Conservation (phyloP, 2,113 vertebrate genomes). For the Platanista minor region DNA sequence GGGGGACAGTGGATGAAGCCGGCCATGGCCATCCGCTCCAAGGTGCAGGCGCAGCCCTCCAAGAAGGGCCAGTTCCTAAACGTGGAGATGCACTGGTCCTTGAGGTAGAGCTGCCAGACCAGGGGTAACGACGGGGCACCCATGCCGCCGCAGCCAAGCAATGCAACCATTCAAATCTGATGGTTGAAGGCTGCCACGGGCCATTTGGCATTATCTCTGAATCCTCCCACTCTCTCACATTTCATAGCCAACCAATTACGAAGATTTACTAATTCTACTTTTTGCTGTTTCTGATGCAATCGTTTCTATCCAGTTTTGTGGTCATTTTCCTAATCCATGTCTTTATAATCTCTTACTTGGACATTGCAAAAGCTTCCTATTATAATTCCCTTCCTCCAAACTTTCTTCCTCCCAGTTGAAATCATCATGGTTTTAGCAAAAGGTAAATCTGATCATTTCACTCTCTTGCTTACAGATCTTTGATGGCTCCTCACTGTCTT, state of each 20-base stretch:
- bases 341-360: background rate
- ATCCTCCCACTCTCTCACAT: background rate
- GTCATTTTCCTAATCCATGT: background rate
- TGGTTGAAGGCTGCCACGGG: background rate
- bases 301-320: background rate
- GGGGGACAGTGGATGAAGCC: constrained; percentile 91
- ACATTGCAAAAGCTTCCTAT: background rate
- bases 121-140: constrained; percentile 26
- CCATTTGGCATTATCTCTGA: background rate
- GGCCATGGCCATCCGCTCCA: constrained; percentile 91
- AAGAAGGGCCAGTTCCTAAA: constrained; percentile 92
- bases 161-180: constrained; percentile 34
- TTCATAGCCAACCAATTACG: background rate
- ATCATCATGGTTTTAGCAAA: background rate
- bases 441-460: background rate
- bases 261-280: background rate
- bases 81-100: constrained; percentile 84
- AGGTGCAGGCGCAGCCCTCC: constrained; percentile 90
- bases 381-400: background rate
- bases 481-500: background rate
- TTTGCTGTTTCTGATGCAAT: background rate
- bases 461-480: background rate
- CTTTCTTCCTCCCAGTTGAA: background rate
- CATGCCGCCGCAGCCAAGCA: background rate
- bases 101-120: constrained; percentile 81